Evolutionary conservation across 2,113 vertebrate genomes (phyloP).

Genomic region (Neoarius graeffei): DNA sequence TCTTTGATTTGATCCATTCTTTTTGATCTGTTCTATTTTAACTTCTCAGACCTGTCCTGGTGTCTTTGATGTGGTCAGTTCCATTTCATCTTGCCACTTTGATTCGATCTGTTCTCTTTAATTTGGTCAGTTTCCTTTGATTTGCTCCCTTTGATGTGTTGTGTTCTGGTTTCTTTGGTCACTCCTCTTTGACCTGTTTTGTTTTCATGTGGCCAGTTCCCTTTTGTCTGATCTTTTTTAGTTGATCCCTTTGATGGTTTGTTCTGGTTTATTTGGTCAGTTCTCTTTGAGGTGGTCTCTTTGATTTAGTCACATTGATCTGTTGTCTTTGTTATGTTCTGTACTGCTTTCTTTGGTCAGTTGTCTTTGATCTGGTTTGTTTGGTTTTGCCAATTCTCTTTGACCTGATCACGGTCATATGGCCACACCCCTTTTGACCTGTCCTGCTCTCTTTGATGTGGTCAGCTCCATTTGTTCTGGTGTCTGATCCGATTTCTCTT

Average conservation of each 20-base stretch:
- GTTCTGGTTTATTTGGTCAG: too few relatives aligned
- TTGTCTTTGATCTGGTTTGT: background rate
- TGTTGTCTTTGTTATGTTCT: too few relatives aligned
- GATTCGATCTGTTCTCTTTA: too few relatives aligned
- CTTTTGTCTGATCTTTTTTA: background rate
- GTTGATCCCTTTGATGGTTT: too few relatives aligned
- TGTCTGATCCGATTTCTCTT: background rate
- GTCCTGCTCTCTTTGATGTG: background rate
- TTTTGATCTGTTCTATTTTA: background rate
- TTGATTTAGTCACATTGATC: too few relatives aligned
- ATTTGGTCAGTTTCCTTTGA: background rate
- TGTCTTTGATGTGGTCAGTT: too few relatives aligned
- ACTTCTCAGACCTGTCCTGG: background rate
- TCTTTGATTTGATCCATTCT: background rate
- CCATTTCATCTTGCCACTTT: too few relatives aligned
- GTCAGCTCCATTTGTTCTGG: background rate
- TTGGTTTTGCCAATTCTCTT: background rate
- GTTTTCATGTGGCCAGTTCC: background rate
- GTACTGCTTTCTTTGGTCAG: background rate
- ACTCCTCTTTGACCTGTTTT: too few relatives aligned
- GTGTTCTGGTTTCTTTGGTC: background rate
- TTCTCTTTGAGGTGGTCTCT: too few relatives aligned
- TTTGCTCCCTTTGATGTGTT: background rate
- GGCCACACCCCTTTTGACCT: background rate
- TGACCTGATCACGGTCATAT: background rate